phyloP scores from a whole-genome alignment of 2,113 vertebrate genomes.

The Marmota monax region DNA sequence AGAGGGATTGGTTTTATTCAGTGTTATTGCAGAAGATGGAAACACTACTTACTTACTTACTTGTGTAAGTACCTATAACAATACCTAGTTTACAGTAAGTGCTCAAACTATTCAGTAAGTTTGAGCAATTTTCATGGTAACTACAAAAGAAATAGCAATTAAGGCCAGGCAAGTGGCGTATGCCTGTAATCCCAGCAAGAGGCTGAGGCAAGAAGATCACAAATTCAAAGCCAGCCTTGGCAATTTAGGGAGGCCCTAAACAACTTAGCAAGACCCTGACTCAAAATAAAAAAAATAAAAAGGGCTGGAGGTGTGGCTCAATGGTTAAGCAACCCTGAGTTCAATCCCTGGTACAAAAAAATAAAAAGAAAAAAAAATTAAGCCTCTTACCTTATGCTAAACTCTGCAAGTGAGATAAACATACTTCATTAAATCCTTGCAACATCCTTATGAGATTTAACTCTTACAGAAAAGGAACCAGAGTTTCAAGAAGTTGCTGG shows the following conservation, averaged over 20 bases:
- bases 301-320: no score
- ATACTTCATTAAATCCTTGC: neutral
- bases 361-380: neutral
- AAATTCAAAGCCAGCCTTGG: no score
- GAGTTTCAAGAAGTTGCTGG: neutral
- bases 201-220: no score
- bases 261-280: no score
- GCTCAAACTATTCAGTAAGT: neutral
- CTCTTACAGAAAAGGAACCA: constrained; percentile 27
- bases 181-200: no score
- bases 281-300: no score
- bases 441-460: neutral
- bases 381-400: neutral
- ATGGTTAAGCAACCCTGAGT: no score
- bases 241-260: no score
- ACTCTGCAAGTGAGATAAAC: neutral
- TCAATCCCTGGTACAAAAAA: no score
- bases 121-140: constrained; percentile 1
- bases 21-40: neutral
- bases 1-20: constrained; percentile 18
- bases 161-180: neutral
- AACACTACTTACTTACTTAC: neutral
- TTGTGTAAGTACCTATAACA: neutral
- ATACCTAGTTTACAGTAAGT: neutral
- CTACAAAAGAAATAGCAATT: neutral